Percentiles rank a stretch among this genome's conserved stretches.
Evolutionary conservation across 1,140 invertebrate genomes (phyloP).

Genomic region (Artemia franciscana): DNA sequence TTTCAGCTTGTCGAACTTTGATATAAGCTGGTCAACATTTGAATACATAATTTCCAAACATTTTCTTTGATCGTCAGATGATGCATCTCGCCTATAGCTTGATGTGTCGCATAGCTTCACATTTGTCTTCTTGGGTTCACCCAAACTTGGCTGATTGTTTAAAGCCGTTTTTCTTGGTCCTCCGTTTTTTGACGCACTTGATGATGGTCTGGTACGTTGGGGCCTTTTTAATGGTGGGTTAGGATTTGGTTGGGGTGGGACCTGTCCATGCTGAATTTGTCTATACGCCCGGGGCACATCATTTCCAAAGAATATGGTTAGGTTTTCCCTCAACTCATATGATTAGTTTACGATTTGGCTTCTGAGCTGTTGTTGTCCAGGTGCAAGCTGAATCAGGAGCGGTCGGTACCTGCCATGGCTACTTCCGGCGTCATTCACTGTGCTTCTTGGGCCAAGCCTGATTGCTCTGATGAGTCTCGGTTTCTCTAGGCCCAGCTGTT

Average conservation of each 20-base stretch:
- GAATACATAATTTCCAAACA: too few species aligned
- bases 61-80: too few species aligned
- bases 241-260: not conserved
- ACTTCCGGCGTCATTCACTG: not conserved
- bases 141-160: too few species aligned
- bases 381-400: not conserved
- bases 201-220: too few species aligned
- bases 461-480: not conserved
- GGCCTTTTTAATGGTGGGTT: not conserved
- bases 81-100: too few species aligned
- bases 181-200: too few species aligned
- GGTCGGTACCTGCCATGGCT: not conserved
- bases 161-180: too few species aligned
- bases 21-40: too few species aligned
- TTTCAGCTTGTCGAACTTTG: too few species aligned
- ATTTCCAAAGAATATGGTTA: not conserved
- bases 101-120: too few species aligned
- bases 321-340: not conserved
- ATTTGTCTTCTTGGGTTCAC: too few species aligned
- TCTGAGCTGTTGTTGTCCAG: not conserved
- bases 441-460: not conserved
- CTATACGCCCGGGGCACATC: not conserved
- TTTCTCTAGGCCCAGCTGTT: not conserved
- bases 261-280: not conserved
- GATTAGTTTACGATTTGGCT: not conserved